A percentile compares a stretch with the other conserved stretches of the same genome.
Evolutionary conservation across 2,888 invertebrate species (phyloP).

Genomic region (Tetanocera ferruginea): DNA sequence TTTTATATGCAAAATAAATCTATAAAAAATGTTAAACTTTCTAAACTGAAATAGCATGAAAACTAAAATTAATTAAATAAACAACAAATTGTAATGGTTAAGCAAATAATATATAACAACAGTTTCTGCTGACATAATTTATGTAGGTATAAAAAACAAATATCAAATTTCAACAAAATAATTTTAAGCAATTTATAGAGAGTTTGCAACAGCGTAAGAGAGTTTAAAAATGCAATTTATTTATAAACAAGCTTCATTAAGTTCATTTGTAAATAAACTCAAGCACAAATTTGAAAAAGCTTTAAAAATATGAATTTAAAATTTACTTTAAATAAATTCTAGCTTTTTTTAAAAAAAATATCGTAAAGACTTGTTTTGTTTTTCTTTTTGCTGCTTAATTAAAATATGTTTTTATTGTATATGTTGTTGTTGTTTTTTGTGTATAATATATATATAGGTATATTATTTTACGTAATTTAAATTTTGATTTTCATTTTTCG

Average conservation of each 20-base stretch:
- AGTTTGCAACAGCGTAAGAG: no score
- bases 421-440: conserved; percentile 19
- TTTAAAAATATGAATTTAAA: neutral
- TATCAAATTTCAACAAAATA: neutral
- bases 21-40: neutral
- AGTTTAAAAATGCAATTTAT: no score
- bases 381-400: conserved; percentile 22
- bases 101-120: neutral
- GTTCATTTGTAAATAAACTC: neutral
- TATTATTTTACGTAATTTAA: conserved; percentile 25
- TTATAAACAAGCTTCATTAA: no score
- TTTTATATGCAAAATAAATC: neutral
- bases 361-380: neutral
- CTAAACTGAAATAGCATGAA: neutral
- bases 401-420: neutral
- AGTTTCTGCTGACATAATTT: neutral
- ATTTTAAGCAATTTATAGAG: neutral
- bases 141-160: neutral
- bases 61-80: neutral
- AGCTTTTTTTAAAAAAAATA: neutral
- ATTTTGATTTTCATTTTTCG: conserved; percentile 34
- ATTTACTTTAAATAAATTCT: neutral
- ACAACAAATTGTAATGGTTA: neutral
- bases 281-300: neutral
- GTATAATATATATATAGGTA: conserved; percentile 21